Evolutionary conservation across 2,797 vertebrate genomes (phyloP).

Genomic region (Rhynchonycteris naso): DNA sequence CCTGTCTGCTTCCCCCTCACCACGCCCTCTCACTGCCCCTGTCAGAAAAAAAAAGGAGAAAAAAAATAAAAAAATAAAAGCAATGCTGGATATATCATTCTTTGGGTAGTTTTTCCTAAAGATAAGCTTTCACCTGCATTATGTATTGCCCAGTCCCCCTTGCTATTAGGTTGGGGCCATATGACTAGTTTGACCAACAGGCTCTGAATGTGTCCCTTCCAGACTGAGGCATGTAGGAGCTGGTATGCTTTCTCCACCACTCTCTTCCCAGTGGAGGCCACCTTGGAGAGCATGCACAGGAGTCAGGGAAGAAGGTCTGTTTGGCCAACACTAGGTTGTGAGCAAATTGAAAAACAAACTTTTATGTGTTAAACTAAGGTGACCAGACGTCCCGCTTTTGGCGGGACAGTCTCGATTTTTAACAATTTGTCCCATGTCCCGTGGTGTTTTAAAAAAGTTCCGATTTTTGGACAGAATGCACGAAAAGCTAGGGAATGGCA

Average conservation of each 20-base stretch:
- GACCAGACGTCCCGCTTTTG: no score
- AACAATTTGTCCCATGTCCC: no score
- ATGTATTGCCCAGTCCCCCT: not conserved
- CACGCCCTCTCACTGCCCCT: no score
- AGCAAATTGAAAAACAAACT: slow-evolving; percentile 67
- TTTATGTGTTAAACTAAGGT: slow-evolving; percentile 49
- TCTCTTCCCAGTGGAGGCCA: not conserved
- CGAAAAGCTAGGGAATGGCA: no score
- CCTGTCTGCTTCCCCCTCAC: no score
- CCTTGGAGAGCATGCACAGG: not conserved
- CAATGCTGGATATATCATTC: not conserved
- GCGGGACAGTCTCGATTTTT: no score
- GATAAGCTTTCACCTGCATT: not conserved
- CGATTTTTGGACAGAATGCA: no score
- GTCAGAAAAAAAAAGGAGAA: no score
- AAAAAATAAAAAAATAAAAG: no score
- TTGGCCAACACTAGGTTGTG: slow-evolving; percentile 17
- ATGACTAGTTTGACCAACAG: not conserved
- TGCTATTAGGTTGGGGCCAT: not conserved
- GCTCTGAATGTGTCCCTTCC: not conserved
- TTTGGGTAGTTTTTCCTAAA: not conserved
- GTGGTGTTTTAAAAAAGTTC: no score
- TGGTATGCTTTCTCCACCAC: not conserved
- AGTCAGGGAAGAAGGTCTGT: slow-evolving; percentile 34
- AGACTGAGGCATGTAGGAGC: not conserved